Base-by-base conservation (phyloP, 1,140 invertebrate genomes). In the Pseudomyrmex cubaensis region DNA sequence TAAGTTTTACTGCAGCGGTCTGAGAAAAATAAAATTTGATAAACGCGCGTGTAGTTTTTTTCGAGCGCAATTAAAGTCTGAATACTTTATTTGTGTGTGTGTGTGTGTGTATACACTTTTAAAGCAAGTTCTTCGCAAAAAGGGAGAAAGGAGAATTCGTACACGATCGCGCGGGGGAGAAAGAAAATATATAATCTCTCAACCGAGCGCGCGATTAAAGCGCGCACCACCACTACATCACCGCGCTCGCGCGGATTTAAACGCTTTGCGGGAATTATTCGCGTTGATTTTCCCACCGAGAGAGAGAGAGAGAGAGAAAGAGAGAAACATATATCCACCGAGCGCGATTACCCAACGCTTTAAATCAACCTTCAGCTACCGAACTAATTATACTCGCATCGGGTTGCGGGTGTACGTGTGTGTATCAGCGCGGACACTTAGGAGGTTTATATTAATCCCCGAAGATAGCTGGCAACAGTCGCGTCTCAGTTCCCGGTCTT, bases 371-470 rank as follows among this genome's bases (percentile, higher is more conserved):
- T 92, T 91, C 90, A 85, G 84, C 25, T 54, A 72, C 74, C 64
- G 88, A 69, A 93, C 92, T 94, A 93, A 94, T 94, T 94, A 93
- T 94, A 94, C 87, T 83, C 85, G 74, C 76, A 72, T 59, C 67
- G 54, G 25, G 25, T 25, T 25, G 25, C 25, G 25, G 69, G 83
- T 86, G 35, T 35, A 35, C 85, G 83, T 59, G 85, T 86, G 52
- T 54, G 1, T n/a, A 59, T 20, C 2, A 67, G 89, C 35, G 35
- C 88, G 82, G 82, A 89, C 89, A 86, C 89, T 90, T 89, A 85
- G 87, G 90, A 88, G 91, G 92, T 93, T 80, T 93, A 93, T 93
- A 94, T 93, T 93, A 93, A 93, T 92, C 92, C 85, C 56, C 90
- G 87, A 90, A 92, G 86, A 90, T 90, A 85, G 85, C 87, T 93